Percentiles rank a stretch among this genome's conserved stretches.
Evolutionary conservation across 2,113 vertebrate species (phyloP).

Genomic region (Malurus alboscapulatus): DNA sequence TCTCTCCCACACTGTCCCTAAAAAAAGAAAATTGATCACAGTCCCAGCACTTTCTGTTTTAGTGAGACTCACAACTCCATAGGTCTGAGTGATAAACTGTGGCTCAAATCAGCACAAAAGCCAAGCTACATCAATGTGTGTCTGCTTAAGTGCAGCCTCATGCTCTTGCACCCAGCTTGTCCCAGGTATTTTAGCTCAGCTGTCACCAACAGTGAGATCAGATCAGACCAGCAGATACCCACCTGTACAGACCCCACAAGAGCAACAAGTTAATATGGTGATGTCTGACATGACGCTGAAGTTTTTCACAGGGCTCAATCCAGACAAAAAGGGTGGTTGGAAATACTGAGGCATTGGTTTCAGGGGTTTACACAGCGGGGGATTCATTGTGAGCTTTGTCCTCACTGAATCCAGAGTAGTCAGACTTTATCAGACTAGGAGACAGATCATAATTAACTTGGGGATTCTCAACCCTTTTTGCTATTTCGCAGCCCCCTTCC

Average conservation of each 20-base stretch:
- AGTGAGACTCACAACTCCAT: not conserved
- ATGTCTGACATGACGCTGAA: not conserved
- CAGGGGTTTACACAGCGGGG: not conserved
- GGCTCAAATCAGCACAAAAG: not conserved
- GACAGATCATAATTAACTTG: not conserved
- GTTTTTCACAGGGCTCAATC: not conserved
- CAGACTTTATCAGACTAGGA: not conserved
- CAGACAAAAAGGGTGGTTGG: not conserved
- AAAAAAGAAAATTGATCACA: not conserved
- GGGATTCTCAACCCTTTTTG: not conserved
- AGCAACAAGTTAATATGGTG: not conserved
- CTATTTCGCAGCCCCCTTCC: accelerated
- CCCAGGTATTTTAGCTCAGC: not conserved
- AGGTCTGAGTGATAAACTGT: not conserved
- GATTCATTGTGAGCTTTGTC: not conserved
- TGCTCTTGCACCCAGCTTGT: not conserved
- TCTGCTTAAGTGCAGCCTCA: accelerated
- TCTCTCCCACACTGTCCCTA: not conserved
- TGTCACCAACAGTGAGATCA: not conserved
- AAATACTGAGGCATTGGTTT: not conserved
- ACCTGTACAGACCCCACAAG: not conserved
- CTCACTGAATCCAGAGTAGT: not conserved
- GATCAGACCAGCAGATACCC: not conserved
- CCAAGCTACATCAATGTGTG: accelerated
- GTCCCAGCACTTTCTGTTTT: not conserved